phyloP scores from a whole-genome alignment of 2,888 invertebrate species.

The Entomobrya multifasciata region DNA sequence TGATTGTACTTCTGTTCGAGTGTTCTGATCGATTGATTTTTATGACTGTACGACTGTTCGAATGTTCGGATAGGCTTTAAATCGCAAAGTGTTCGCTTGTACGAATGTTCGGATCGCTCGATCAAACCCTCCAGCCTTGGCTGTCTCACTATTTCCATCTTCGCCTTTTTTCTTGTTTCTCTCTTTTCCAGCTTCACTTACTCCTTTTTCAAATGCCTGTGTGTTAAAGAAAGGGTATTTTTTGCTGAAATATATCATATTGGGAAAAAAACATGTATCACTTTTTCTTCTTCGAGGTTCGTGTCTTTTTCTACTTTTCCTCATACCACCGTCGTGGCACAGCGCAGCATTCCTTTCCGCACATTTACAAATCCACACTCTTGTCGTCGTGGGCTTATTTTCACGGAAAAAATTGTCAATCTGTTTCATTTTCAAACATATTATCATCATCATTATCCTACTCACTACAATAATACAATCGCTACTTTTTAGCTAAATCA shows the following conservation, averaged over 20 bases:
- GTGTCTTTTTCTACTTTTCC: conserved; percentile 20
- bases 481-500: not conserved
- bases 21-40: no score
- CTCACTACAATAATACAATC: not conserved
- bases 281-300: not conserved
- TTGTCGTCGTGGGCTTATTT: not conserved
- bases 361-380: conserved; percentile 6
- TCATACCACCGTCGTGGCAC: not conserved
- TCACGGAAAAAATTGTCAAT: no score
- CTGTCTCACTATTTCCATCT: not conserved
- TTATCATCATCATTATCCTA: not conserved
- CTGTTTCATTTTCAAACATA: not conserved
- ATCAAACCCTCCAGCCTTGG: no score
- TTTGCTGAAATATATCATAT: not conserved
- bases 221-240: no score
- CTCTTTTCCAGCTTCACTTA: not conserved
- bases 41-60: no score
- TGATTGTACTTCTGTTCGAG: no score
- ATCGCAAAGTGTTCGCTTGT: no score
- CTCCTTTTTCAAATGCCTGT: no score
- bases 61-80: no score
- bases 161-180: not conserved
- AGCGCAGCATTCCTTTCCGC: not conserved
- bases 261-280: no score
- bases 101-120: no score